phyloP scores from a whole-genome alignment of 2,888 invertebrate species.

The Theodoxus fluviatilis region DNA sequence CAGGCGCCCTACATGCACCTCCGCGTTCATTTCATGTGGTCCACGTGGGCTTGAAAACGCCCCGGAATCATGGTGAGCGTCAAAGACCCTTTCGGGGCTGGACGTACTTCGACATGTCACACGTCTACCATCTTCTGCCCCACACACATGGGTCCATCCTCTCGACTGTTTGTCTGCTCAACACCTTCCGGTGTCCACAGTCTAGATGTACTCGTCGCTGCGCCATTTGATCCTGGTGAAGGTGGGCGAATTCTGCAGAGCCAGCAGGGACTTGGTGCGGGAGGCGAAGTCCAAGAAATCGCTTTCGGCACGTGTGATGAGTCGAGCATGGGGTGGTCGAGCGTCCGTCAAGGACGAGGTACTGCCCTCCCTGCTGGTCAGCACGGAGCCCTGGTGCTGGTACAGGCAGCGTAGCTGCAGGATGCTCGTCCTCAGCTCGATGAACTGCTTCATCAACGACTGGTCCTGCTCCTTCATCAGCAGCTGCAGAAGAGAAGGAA shows the following conservation, averaged over 20 bases:
- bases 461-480: conserved; percentile 54
- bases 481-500: conserved; percentile 41
- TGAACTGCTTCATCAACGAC: conserved; percentile 48
- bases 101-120: too few relatives aligned
- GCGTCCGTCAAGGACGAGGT: conserved; percentile 46
- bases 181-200: too few relatives aligned
- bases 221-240: conserved; percentile 46
- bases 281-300: conserved; percentile 25
- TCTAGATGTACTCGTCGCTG: conserved; percentile 47
- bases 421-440: conserved; percentile 47
- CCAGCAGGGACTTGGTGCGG: conserved; percentile 36
- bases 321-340: neutral
- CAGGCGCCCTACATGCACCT: too few relatives aligned
- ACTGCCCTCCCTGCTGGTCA: conserved; percentile 46
- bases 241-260: conserved; percentile 38
- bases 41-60: too few relatives aligned
- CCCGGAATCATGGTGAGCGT: too few relatives aligned
- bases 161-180: too few relatives aligned
- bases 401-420: conserved; percentile 45
- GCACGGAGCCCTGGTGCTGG: conserved; percentile 43
- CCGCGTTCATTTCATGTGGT: too few relatives aligned
- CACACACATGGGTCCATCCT: too few relatives aligned
- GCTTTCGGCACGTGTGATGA: conserved; percentile 18
- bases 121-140: too few relatives aligned
- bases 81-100: too few relatives aligned